A percentile compares a stretch with the other conserved stretches of the same genome.
phyloP scores from a whole-genome alignment of 2,797 vertebrate species.

The Ptychadena robeensis region DNA sequence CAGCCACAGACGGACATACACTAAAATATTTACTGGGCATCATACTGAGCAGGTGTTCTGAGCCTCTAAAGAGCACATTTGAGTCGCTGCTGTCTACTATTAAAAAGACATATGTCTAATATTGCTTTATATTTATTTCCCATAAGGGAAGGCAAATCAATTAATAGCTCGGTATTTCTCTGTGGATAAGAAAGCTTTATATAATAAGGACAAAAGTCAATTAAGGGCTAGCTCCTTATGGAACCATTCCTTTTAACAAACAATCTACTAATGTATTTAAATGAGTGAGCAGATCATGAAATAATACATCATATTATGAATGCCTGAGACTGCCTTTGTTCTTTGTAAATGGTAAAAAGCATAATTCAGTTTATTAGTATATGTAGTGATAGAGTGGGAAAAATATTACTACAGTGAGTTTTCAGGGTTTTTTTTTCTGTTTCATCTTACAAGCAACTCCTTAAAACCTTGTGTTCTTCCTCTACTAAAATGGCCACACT shows the following conservation, averaged over 20 bases:
- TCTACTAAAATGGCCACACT: too few species aligned
- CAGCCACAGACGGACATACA: slow-evolving; percentile 66
- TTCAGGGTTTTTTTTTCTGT: too few species aligned
- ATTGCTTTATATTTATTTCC: slow-evolving; percentile 58
- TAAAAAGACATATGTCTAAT: slow-evolving; percentile 53
- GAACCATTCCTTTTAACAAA: slow-evolving; percentile 39
- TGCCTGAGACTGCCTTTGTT: background rate
- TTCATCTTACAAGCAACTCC: too few species aligned
- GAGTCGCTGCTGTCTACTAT: slow-evolving; percentile 28
- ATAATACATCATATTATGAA: slow-evolving; percentile 9
- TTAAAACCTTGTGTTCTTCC: too few species aligned
- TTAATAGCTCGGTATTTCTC: slow-evolving; percentile 52
- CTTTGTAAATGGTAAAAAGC: background rate
- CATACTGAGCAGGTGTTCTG: slow-evolving; percentile 57
- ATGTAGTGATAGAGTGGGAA: background rate
- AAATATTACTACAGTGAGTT: background rate
- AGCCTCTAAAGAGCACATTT: slow-evolving; percentile 52
- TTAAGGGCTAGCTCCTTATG: slow-evolving; percentile 39
- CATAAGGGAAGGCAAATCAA: slow-evolving; percentile 60
- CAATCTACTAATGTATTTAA: slow-evolving; percentile 50
- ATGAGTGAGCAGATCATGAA: slow-evolving; percentile 37
- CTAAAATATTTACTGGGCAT: slow-evolving; percentile 61
- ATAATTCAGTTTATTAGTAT: background rate
- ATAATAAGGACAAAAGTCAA: slow-evolving; percentile 57
- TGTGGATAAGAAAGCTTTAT: slow-evolving; percentile 47